phyloP scores from a whole-genome alignment of 2,113 vertebrate species.

The Canis aureus region DNA sequence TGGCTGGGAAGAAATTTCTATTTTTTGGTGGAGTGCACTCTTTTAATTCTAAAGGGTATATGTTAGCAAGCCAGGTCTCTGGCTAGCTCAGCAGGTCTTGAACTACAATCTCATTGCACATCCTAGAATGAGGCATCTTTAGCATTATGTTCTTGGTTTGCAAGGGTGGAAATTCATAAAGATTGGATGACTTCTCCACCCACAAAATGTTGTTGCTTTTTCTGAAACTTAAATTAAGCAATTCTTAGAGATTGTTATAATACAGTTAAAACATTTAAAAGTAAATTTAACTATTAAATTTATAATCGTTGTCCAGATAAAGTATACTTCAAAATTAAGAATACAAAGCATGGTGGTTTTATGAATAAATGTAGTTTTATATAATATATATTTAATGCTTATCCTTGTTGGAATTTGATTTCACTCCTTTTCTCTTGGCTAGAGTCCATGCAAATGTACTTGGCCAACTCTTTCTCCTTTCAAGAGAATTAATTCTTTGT shows the following conservation, averaged over 20 bases:
- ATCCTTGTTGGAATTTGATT: background rate
- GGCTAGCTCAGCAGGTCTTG: background rate
- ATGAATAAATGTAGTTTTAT: conserved; percentile 17
- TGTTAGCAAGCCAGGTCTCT: background rate
- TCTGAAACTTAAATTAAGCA: background rate
- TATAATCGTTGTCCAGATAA: background rate
- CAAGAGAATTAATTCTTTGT: background rate
- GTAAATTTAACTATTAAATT: conserved; percentile 40
- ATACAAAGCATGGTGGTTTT: background rate
- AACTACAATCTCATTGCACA: background rate
- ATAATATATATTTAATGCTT: background rate
- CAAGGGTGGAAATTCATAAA: background rate
- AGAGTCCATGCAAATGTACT: background rate
- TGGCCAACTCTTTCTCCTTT: background rate
- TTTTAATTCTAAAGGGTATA: background rate
- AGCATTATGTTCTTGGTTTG: background rate
- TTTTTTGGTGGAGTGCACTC: background rate
- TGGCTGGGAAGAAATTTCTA: background rate
- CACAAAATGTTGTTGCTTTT: background rate
- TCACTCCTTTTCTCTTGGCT: conserved; percentile 2
- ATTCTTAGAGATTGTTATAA: background rate
- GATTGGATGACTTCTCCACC: background rate
- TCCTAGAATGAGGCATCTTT: fast-evolving
- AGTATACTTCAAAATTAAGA: background rate
- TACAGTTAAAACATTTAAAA: conserved; percentile 25